phyloP scores from a whole-genome alignment of 2,888 invertebrate species.

The Caenorhabditis sp. region DNA sequence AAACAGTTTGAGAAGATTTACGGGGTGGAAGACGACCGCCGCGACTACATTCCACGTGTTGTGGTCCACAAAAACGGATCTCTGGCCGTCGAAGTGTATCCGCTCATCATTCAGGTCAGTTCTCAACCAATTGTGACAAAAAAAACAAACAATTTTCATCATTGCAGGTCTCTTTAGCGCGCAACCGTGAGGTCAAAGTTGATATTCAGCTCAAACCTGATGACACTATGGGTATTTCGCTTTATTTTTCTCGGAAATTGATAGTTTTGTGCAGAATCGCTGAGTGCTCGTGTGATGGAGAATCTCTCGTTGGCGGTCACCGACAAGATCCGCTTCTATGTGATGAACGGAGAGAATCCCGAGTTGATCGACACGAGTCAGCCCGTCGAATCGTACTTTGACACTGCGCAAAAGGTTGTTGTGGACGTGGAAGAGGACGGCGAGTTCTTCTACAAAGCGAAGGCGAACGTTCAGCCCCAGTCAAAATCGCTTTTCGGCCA shows the following conservation, averaged over 20 bases:
- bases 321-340: slow-evolving; percentile 61
- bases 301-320: slow-evolving; percentile 52
- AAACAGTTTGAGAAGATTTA: slow-evolving; percentile 45
- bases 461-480: slow-evolving; percentile 11
- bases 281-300: slow-evolving; percentile 56
- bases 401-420: slow-evolving; percentile 63
- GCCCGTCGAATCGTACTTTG: slow-evolving; percentile 61
- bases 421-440: slow-evolving; percentile 64
- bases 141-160: not conserved
- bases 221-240: slow-evolving; percentile 61
- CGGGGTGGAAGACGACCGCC: slow-evolving; percentile 61
- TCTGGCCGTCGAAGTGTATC: slow-evolving; percentile 69
- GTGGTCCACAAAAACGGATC: slow-evolving; percentile 58
- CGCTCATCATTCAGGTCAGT: slow-evolving; percentile 66
- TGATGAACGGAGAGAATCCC: slow-evolving; percentile 47
- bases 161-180: slow-evolving; percentile 58
- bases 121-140: not conserved
- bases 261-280: slow-evolving; percentile 19
- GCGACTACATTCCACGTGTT: slow-evolving; percentile 66
- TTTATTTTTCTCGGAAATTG: not conserved
- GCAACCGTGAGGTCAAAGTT: slow-evolving; percentile 44
- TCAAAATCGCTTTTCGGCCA: slow-evolving; percentile 17
- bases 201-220: slow-evolving; percentile 46
- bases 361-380: slow-evolving; percentile 55
- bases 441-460: slow-evolving; percentile 49